Conservation (phyloP, 2,888 invertebrate species). For the Microplitis deprimator region DNA sequence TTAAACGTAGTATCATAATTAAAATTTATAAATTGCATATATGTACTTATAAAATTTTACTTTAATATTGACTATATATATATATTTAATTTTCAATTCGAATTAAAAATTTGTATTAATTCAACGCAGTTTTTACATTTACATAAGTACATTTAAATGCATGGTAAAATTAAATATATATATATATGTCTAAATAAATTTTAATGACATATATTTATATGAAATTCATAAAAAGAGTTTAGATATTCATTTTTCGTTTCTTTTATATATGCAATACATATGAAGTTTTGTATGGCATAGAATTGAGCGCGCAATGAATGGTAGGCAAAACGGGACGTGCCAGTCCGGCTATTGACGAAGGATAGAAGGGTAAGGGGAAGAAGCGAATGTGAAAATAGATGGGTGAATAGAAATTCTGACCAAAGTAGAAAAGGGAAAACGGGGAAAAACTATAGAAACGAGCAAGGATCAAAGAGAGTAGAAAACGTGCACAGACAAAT, state of each 20-base stretch:
- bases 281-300: not conserved
- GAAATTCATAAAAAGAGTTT: not conserved
- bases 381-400: slow-evolving; percentile 40
- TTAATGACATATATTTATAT: not conserved
- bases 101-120: not conserved
- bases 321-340: slow-evolving; percentile 36
- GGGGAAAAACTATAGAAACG: not conserved
- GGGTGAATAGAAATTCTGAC: slow-evolving; percentile 39
- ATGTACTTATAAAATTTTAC: not conserved
- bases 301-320: slow-evolving; percentile 31
- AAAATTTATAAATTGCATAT: not conserved
- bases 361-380: slow-evolving; percentile 40
- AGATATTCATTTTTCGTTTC: slow-evolving; percentile 10
- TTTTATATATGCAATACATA: slow-evolving; percentile 21
- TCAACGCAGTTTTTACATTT: not conserved
- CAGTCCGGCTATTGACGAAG: slow-evolving; percentile 29
- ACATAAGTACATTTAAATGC: not conserved
- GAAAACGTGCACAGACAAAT: slow-evolving; percentile 14
- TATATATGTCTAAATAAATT: not conserved
- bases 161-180: not conserved
- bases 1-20: not conserved
- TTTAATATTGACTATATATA: not conserved
- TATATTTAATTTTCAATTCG: not conserved
- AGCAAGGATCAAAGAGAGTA: slow-evolving; percentile 13
- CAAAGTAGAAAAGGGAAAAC: slow-evolving; percentile 10